Evolutionary conservation across 2,888 invertebrate species (phyloP).

Genomic region (Rotaria macrura): DNA sequence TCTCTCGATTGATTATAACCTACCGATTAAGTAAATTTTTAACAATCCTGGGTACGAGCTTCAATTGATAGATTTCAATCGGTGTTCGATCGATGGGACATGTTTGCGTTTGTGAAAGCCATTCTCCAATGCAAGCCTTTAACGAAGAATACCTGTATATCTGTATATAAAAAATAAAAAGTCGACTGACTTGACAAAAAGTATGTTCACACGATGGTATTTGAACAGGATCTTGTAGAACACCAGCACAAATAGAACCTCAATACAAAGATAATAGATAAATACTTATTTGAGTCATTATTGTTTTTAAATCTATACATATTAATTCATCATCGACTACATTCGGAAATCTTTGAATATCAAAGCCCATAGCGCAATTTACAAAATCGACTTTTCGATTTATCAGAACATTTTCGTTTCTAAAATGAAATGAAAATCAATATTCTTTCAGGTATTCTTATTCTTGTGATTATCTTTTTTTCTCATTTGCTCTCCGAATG

Average conservation of each 20-base stretch:
- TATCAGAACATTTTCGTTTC: too few species aligned
- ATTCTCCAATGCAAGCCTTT: conserved; percentile 75
- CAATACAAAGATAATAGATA: not conserved
- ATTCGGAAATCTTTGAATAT: conserved; percentile 80
- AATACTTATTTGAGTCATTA: not conserved
- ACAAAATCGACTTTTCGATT: too few species aligned
- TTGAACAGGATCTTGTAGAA: conserved; percentile 85
- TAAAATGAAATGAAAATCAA: too few species aligned
- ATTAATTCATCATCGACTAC: conserved; percentile 54
- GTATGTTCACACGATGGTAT: conserved; percentile 44
- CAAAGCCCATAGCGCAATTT: conserved; percentile 69
- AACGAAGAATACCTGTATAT: not conserved
- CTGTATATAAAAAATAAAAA: not conserved
- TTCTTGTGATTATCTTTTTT: not conserved
- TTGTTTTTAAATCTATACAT: conserved; percentile 52
- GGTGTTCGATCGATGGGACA: conserved; percentile 86
- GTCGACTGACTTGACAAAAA: not conserved
- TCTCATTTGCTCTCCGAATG: not conserved
- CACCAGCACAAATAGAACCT: conserved; percentile 78
- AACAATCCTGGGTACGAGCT: conserved; percentile 82
- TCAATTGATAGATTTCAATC: conserved; percentile 70
- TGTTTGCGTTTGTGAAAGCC: conserved; percentile 81
- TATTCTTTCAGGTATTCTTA: not conserved
- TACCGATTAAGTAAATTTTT: conserved; percentile 62
- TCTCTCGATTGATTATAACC: not conserved